These are phyloP conservation scores for Ceratosolen fusciceps DNA, from an alignment of 1,140 invertebrate species.

Conservation along the genomic window DNA sequence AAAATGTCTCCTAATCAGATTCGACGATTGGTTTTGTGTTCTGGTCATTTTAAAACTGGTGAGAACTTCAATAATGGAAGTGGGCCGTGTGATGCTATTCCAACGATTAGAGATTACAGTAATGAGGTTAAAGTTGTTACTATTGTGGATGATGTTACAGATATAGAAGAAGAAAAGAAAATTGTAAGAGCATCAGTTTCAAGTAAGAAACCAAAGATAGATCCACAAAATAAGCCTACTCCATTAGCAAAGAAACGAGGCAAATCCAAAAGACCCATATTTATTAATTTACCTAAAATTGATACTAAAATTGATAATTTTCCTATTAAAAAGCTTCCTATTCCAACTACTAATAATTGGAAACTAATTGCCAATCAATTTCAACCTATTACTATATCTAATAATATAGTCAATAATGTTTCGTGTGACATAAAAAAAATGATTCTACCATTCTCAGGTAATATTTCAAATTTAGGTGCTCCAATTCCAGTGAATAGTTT, in stretches of 20 bases:
- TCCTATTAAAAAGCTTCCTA: constrained; percentile 62
- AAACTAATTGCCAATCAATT: constrained; percentile 64
- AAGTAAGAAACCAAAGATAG: constrained; percentile 68
- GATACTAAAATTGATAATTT: constrained; percentile 60
- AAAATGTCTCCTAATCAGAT: constrained; percentile 71
- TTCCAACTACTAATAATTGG: constrained; percentile 65
- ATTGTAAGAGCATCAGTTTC: constrained; percentile 60
- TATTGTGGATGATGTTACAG: constrained; percentile 17
- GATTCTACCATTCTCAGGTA: constrained; percentile 66
- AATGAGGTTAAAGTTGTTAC: constrained; percentile 10
- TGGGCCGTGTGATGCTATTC: constrained; percentile 67
- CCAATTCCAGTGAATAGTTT: constrained; percentile 69
- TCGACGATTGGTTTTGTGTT: constrained; percentile 67
- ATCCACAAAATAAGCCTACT: constrained; percentile 61
- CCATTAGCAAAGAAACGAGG: constrained; percentile 69
- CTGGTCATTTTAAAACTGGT: constrained; percentile 66
- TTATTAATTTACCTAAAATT: constrained; percentile 65
- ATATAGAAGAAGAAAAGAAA: constrained; percentile 50
- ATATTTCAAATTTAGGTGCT: constrained; percentile 65
- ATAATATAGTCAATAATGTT: constrained; percentile 57
- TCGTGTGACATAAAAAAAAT: constrained; percentile 63
- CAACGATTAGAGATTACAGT: constrained; percentile 58
- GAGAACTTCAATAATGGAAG: constrained; percentile 64
- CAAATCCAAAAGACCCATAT: constrained; percentile 64
- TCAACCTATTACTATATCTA: constrained; percentile 64